Evolutionary conservation across 2,888 invertebrate species (phyloP).

Genomic region (Cerastoderma edule): DNA sequence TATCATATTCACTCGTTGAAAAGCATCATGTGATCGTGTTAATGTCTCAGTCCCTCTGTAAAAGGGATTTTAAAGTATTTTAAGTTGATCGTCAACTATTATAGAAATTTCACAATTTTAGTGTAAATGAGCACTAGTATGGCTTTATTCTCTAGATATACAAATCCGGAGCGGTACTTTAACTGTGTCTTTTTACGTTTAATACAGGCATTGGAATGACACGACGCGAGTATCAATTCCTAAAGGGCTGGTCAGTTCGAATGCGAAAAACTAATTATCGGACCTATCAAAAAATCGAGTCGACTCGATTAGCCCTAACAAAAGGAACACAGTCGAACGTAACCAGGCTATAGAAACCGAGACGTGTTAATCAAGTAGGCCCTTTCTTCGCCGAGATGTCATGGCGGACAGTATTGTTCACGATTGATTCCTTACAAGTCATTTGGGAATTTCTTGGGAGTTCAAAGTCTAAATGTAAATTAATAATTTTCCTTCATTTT

Average conservation of each 20-base stretch:
- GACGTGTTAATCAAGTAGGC: conserved; percentile 40
- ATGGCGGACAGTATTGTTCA: conserved; percentile 27
- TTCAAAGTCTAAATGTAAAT: conserved; percentile 28
- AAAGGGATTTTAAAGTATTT: too few relatives aligned
- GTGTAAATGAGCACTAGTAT: too few relatives aligned
- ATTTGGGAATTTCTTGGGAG: conserved; percentile 25
- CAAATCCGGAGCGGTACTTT: too few relatives aligned
- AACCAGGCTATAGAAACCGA: conserved; percentile 35
- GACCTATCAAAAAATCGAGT: conserved; percentile 19
- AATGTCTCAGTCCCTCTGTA: too few relatives aligned
- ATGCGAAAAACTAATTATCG: conserved; percentile 26
- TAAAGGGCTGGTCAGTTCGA: conserved; percentile 16
- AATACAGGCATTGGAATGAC: too few relatives aligned
- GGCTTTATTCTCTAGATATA: too few relatives aligned
- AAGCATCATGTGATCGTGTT: too few relatives aligned
- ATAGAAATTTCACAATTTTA: too few relatives aligned
- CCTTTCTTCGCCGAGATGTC: conserved; percentile 18
- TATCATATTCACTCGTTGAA: too few relatives aligned
- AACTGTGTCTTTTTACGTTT: too few relatives aligned
- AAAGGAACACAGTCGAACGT: conserved; percentile 33
- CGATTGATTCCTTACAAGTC: conserved; percentile 29
- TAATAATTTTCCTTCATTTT: conserved; percentile 22
- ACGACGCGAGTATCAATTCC: conserved; percentile 23
- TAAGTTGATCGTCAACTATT: too few relatives aligned
- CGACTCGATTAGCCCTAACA: conserved; percentile 32